These are phyloP conservation scores for Meles meles DNA, from an alignment of 2,113 vertebrate species.

Conservation along the genomic window DNA sequence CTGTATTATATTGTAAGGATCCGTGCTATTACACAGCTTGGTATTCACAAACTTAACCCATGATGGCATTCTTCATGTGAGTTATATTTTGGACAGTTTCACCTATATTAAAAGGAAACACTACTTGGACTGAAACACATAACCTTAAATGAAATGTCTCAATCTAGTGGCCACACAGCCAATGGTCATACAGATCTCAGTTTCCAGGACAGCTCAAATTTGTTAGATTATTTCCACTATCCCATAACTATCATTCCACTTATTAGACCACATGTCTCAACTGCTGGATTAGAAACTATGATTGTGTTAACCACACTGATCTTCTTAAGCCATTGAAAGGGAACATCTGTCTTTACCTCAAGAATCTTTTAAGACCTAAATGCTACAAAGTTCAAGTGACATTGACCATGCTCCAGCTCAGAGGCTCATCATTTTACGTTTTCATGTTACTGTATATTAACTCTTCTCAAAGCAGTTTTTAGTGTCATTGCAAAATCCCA, in stretches of 20 bases:
- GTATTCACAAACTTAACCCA: not conserved
- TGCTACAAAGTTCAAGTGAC: not conserved
- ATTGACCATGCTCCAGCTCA: not conserved
- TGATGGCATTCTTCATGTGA: not conserved
- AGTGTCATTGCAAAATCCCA: not conserved
- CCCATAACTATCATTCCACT: not conserved
- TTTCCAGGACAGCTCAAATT: not conserved
- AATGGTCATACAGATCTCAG: not conserved
- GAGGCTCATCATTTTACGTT: not conserved
- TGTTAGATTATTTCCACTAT: not conserved
- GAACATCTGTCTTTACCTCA: not conserved
- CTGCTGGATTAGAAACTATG: not conserved
- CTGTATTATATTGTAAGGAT: not conserved
- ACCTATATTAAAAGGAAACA: not conserved
- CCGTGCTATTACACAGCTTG: not conserved
- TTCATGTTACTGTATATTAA: not conserved
- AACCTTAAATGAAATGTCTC: not conserved
- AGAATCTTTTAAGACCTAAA: not conserved
- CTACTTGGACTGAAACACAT: not conserved
- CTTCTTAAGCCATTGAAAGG: not conserved
- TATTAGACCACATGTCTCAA: not conserved
- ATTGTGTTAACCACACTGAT: not conserved
- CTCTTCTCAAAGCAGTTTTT: not conserved
- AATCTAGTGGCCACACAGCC: not conserved
- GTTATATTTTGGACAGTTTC: not conserved